These are phyloP conservation scores for Sturnus vulgaris DNA, from an alignment of 2,113 vertebrate genomes.

Conservation along the genomic window DNA sequence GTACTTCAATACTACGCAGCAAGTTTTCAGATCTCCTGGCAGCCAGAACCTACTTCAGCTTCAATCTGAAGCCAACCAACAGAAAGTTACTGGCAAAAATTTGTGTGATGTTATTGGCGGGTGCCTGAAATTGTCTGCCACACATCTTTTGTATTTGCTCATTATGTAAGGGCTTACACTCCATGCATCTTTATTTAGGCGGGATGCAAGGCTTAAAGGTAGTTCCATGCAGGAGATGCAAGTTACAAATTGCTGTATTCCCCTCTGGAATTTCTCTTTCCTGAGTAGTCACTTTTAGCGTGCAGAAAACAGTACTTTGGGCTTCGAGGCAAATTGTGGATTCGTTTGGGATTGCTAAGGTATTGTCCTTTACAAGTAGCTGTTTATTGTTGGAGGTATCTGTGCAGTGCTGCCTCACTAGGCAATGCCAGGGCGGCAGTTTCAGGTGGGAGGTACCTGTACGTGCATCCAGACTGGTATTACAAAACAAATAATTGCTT, in stretches of 20 bases:
- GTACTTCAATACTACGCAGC: accelerated
- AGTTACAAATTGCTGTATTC: not conserved
- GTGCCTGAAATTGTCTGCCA: not conserved
- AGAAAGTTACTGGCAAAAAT: not conserved
- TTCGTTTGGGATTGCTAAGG: not conserved
- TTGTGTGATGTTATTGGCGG: not conserved
- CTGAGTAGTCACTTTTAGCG: not conserved
- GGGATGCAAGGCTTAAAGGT: not conserved
- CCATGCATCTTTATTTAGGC: not conserved
- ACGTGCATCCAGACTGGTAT: accelerated
- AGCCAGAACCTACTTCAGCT: not conserved
- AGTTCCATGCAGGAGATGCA: not conserved
- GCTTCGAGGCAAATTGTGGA: accelerated
- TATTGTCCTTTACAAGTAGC: not conserved
- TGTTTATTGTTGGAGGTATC: not conserved
- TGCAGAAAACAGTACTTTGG: not conserved
- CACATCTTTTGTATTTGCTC: not conserved
- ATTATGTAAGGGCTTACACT: not conserved
- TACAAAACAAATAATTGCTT: not conserved
- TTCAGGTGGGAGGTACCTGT: not conserved
- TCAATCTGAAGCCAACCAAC: not conserved
- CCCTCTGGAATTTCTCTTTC: not conserved
- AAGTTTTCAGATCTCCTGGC: not conserved
- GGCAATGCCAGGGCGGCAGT: not conserved
- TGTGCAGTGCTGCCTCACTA: not conserved